Conservation (phyloP, 2,113 vertebrate species). For the Chiloscyllium plagiosum region DNA sequence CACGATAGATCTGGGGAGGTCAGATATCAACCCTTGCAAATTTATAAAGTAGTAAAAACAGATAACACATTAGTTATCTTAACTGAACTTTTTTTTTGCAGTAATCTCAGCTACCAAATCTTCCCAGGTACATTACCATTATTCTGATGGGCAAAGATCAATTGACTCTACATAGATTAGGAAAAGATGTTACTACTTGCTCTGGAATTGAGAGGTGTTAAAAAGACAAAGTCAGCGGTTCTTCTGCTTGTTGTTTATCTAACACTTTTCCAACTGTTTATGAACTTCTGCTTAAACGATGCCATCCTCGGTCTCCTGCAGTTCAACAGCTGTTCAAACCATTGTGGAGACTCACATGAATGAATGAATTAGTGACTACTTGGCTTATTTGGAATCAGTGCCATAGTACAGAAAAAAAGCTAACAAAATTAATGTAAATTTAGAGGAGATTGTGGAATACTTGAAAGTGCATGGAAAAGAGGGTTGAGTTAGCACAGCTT, state of each 20-base stretch:
- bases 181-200: not conserved
- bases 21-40: not conserved
- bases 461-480: too few species aligned
- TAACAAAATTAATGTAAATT: not conserved
- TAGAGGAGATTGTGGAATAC: too few species aligned
- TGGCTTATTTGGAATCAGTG: not conserved
- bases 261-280: not conserved
- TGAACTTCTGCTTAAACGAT: too few species aligned
- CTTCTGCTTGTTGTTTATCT: not conserved
- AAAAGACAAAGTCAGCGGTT: not conserved
- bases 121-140: too few species aligned
- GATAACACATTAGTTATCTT: too few species aligned
- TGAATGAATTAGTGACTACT: not conserved
- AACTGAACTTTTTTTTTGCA: not conserved
- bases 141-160: too few species aligned
- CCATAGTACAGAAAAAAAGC: not conserved
- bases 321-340: not conserved
- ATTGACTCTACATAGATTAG: too few species aligned
- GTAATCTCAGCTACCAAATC: not conserved
- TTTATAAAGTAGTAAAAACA: too few species aligned
- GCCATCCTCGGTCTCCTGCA: not conserved
- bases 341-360: not conserved
- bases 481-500: too few species aligned
- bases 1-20: not conserved
- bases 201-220: not conserved